phyloP scores from a whole-genome alignment of 2,797 vertebrate species.

The Neosalanx taihuensis region DNA sequence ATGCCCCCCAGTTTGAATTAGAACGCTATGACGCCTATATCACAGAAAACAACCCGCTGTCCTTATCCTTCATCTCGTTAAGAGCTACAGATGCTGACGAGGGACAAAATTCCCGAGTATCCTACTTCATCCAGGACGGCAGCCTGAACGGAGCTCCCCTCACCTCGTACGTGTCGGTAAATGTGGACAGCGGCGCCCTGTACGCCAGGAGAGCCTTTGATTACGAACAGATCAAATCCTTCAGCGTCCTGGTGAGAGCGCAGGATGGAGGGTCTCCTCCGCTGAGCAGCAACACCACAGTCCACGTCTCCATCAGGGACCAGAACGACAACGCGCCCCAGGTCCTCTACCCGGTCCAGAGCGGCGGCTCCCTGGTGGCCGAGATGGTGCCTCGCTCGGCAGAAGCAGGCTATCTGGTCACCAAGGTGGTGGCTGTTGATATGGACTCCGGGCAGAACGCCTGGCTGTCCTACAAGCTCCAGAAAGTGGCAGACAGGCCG shows the following conservation, averaged over 20 bases:
- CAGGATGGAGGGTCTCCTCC: constrained; percentile 54
- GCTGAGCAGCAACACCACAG: constrained; percentile 48
- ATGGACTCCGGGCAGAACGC: constrained; percentile 57
- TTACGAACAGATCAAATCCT: constrained; percentile 47
- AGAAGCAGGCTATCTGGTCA: constrained; percentile 53
- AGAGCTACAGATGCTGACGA: constrained; percentile 40
- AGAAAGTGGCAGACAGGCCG: constrained; percentile 58
- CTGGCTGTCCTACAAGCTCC: constrained; percentile 61
- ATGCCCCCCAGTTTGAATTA: constrained; percentile 43
- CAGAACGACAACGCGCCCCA: constrained; percentile 42
- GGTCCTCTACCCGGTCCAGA: constrained; percentile 53
- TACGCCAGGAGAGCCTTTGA: constrained; percentile 40
- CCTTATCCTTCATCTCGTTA: constrained; percentile 35
- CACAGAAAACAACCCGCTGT: constrained; percentile 65
- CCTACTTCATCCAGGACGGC: constrained; percentile 36
- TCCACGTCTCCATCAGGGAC: constrained; percentile 35
- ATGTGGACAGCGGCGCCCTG: constrained; percentile 35
- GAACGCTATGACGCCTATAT: constrained; percentile 29
- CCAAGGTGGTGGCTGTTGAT: constrained; percentile 58
- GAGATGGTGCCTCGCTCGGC: constrained; percentile 22
- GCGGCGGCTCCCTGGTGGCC: constrained; percentile 44
- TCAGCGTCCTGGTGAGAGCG: constrained; percentile 43
- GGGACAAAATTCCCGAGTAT: constrained; percentile 36
- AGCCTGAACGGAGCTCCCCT: constrained; percentile 30
- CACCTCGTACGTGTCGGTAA: constrained; percentile 37